Conservation (phyloP, 2,113 vertebrate genomes). For the Heterocephalus glaber region DNA sequence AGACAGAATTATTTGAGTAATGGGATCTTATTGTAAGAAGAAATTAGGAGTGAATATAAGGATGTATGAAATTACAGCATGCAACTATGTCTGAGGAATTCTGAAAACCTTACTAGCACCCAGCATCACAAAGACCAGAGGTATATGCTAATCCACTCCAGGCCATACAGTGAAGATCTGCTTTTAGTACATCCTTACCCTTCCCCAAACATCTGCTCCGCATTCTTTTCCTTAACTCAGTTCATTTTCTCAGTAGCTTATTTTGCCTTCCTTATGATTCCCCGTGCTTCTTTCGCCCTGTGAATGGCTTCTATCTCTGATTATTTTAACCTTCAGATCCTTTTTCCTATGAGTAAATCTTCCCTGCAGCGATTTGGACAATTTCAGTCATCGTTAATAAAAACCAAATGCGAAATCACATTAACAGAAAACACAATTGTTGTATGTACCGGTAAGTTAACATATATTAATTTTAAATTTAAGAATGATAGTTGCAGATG, state of each 20-base stretch:
- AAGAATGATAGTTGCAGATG: neutral
- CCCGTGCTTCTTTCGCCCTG: neutral
- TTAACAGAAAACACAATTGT: neutral
- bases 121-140: neutral
- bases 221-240: neutral
- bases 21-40: neutral
- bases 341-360: neutral
- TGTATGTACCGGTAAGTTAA: neutral
- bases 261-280: neutral
- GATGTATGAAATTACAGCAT: neutral
- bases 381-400: neutral
- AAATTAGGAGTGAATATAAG: neutral
- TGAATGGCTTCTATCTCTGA: neutral
- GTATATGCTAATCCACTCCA: neutral
- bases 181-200: neutral
- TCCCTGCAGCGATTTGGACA: neutral
- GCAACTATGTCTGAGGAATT: neutral
- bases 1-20: slow-evolving; percentile 17
- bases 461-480: neutral
- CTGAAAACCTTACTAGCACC: neutral
- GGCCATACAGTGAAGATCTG: neutral
- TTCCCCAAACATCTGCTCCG: neutral
- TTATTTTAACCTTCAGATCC: neutral
- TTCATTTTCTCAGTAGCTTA: neutral
- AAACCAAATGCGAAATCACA: neutral